These are phyloP conservation scores for Falco columbarius DNA, from an alignment of 2,797 vertebrate species.

Conservation along the genomic window DNA sequence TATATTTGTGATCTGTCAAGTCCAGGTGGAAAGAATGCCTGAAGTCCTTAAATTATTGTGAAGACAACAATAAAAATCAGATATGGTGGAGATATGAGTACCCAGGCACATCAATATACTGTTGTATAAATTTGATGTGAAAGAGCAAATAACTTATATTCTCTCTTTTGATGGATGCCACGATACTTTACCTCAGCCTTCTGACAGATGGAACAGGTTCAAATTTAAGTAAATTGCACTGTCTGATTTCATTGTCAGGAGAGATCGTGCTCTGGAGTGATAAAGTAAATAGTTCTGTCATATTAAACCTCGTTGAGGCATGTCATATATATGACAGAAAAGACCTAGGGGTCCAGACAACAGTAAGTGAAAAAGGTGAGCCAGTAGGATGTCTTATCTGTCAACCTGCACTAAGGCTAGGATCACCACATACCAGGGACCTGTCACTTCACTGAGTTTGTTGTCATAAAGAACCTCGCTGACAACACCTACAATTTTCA, in stretches of 20 bases:
- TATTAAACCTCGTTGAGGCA: constrained; percentile 60
- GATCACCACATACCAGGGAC: background rate
- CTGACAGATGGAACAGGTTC: constrained; percentile 65
- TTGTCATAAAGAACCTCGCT: background rate
- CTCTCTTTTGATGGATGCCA: constrained; percentile 56
- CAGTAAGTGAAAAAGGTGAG: constrained; percentile 84
- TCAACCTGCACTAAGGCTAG: constrained; percentile 58
- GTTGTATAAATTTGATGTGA: constrained; percentile 67
- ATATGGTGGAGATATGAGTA: background rate
- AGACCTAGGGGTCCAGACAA: constrained; percentile 69
- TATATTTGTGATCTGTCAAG: constrained; percentile 28
- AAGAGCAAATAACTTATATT: constrained; percentile 65
- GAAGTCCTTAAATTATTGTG: constrained; percentile 28
- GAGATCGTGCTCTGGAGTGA: constrained; percentile 40
- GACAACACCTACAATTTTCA: constrained; percentile 38
- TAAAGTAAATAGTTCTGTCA: constrained; percentile 80
- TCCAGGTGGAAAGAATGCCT: constrained; percentile 11
- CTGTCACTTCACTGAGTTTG: constrained; percentile 41
- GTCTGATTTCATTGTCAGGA: constrained; percentile 70
- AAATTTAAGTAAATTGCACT: constrained; percentile 62
- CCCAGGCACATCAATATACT: constrained; percentile 35
- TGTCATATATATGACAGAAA: constrained; percentile 54
- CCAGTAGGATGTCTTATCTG: constrained; percentile 65
- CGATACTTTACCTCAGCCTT: constrained; percentile 76
- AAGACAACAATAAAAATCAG: constrained; percentile 52